Conservation (phyloP, 2,888 invertebrate genomes). For the Mycalesis mineus region DNA sequence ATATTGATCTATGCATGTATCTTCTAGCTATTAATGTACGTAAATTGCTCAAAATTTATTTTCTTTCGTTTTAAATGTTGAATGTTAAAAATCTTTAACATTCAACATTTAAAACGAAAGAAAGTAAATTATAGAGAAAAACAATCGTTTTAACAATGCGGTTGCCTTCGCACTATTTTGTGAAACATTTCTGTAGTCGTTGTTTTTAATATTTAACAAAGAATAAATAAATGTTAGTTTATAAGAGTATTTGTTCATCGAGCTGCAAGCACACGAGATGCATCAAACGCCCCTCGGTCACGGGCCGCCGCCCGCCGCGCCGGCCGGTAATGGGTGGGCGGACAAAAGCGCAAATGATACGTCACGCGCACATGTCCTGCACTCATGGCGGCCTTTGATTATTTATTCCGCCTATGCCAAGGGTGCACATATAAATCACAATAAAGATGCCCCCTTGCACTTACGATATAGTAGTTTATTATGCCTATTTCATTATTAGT, state of each 20-base stretch:
- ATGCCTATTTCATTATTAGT: not conserved
- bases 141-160: too few species aligned
- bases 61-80: too few species aligned
- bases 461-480: not conserved
- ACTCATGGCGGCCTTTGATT: constrained; percentile 35
- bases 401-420: constrained; percentile 31
- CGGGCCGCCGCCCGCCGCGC: constrained; percentile 15
- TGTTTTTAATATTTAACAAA: too few species aligned
- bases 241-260: constrained; percentile 9
- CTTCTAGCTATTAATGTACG: too few species aligned
- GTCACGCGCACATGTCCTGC: constrained; percentile 58
- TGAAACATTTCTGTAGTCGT: too few species aligned
- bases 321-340: constrained; percentile 53
- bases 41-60: too few species aligned
- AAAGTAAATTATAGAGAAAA: too few species aligned
- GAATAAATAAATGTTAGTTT: not conserved
- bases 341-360: constrained; percentile 67
- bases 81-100: too few species aligned
- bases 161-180: too few species aligned
- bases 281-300: constrained; percentile 29
- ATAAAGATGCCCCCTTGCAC: constrained; percentile 9
- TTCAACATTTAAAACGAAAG: too few species aligned
- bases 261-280: constrained; percentile 23
- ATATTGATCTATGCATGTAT: too few species aligned
- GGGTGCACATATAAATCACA: constrained; percentile 18